Base-by-base conservation (phyloP, 2,888 invertebrate species). In the Drosophila mettleri region DNA sequence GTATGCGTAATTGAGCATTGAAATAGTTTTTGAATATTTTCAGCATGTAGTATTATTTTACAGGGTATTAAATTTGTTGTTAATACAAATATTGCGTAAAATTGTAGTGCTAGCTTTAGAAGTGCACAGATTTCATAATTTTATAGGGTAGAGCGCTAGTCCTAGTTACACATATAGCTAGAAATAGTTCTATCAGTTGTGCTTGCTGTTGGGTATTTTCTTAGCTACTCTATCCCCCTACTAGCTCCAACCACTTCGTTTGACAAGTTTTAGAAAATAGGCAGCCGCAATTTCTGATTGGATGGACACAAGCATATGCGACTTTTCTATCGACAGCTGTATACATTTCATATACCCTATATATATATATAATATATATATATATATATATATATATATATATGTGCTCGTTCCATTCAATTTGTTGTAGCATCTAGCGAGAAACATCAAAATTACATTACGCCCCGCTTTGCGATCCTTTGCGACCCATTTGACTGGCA, bases 401-500 rank as follows among this genome's bases (percentile, higher is more conserved):
- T 53, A 29, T 53, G 2, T 29, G 36, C 49, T 20, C 49, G 24
- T 48, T 54, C 45, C 43, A 55, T 64, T 69, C 65, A 74, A 69
- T 74, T 74, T 74, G 46, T 34, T 39, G 29, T 18, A 5, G 27
- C 20, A 18, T 51, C 55, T 38, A 16, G 16, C 10, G 27, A 18
- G 12, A 22, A 77, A 79, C 82, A 77, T 79, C 63, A 72, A 80
- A 85, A 82, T 85, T 74, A 73, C 83, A 82, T 82, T 85, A 66
- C 34, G 33, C 41, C 48, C 48, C 29, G 22, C 33, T 24, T 38
- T 29, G n/a, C 20, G 59, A 49, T 65, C 45, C 51, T 69, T 34
- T 16, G 49, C 33, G 16, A 22, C n/a, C 34, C 34, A 24, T 49
- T 46, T 38, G 74, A 57, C n/a, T 46, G 54, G 45, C 38, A 46